Percentiles rank a stretch among this genome's conserved stretches.
Conservation (phyloP, 2,113 vertebrate genomes). For the Calidris pygmaea region DNA sequence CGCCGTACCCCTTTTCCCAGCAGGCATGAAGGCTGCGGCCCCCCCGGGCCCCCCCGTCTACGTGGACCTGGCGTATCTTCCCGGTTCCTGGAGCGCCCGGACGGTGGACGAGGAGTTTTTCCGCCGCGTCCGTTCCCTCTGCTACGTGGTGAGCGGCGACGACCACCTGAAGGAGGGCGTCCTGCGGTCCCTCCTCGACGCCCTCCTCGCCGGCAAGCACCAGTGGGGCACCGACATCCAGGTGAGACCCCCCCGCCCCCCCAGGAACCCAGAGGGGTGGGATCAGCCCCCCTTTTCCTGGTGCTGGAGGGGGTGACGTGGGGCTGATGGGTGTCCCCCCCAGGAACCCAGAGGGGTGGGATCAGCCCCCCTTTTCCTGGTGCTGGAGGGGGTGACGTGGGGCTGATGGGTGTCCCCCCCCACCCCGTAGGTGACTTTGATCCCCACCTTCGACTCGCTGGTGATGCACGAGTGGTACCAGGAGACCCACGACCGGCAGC, state of each 20-base stretch:
- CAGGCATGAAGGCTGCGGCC: accelerated
- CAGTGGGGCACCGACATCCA: slow-evolving; percentile 81
- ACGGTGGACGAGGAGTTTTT: slow-evolving; percentile 85
- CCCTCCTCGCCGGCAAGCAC: slow-evolving; percentile 84
- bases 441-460: slow-evolving; percentile 91
- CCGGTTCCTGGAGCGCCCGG: slow-evolving; percentile 76
- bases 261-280: not conserved
- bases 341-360: not conserved
- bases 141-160: slow-evolving; percentile 91
- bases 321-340: too few species aligned
- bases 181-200: slow-evolving; percentile 83
- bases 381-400: not conserved
- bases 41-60: slow-evolving; percentile 62
- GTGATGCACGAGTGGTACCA: slow-evolving; percentile 92
- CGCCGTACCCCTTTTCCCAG: not conserved
- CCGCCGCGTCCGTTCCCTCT: slow-evolving; percentile 80
- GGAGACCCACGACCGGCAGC: slow-evolving; percentile 84
- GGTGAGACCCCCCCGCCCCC: slow-evolving; percentile 68
- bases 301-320: not conserved
- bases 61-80: slow-evolving; percentile 92
- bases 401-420: not conserved
- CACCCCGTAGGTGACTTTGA: slow-evolving; percentile 84
- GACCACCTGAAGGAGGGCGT: slow-evolving; percentile 80
- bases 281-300: accelerated
- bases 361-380: accelerated